phyloP scores from a whole-genome alignment of 2,797 vertebrate genomes.

The Lutjanus campechanus region DNA sequence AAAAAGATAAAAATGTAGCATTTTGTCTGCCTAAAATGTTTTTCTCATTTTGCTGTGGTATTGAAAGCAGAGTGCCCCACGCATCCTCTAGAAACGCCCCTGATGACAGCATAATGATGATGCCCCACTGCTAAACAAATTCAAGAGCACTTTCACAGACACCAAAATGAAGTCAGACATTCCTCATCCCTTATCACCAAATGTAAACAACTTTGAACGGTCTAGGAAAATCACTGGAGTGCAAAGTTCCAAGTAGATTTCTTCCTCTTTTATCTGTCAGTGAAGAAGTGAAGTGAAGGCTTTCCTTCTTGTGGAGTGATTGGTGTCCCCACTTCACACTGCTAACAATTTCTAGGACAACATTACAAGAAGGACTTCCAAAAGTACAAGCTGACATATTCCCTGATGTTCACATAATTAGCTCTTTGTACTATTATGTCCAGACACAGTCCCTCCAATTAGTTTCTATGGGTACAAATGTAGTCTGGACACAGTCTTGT shows the following conservation, averaged over 20 bases:
- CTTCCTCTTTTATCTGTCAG: not conserved
- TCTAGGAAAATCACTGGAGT: not conserved
- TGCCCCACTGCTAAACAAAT: not conserved
- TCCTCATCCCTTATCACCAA: not conserved
- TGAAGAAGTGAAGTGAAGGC: not conserved
- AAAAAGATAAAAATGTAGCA: too few relatives aligned
- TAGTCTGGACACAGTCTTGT: not conserved
- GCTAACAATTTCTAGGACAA: slow-evolving; percentile 2
- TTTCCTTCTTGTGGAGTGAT: not conserved
- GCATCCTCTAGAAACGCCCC: too few relatives aligned
- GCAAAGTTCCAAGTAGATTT: not conserved
- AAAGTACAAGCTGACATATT: not conserved
- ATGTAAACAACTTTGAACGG: not conserved
- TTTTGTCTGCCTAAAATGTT: too few relatives aligned
- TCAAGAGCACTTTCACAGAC: not conserved
- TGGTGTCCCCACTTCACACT: not conserved
- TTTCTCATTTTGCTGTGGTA: too few relatives aligned
- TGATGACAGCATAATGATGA: not conserved
- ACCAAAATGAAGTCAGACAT: not conserved
- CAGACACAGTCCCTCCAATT: not conserved
- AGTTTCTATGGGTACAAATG: not conserved
- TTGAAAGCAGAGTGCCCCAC: too few relatives aligned
- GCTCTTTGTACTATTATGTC: slow-evolving; percentile 6
- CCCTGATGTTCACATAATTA: slow-evolving; percentile 7
- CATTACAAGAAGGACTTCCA: not conserved